Evolutionary conservation across 2,797 vertebrate genomes (phyloP).

Genomic region (Pseudopleuronectes americanus): DNA sequence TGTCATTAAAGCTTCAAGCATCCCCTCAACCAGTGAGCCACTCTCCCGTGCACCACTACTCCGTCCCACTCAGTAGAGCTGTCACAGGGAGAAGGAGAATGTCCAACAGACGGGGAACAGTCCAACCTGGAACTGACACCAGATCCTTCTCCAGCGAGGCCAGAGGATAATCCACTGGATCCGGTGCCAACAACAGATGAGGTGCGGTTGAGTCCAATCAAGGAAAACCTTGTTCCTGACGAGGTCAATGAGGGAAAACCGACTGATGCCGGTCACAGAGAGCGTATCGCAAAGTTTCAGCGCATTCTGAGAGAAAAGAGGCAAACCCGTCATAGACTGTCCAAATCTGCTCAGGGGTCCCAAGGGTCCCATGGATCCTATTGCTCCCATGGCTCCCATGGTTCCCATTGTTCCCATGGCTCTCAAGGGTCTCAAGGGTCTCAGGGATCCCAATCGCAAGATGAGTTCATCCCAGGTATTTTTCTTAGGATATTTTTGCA

Average conservation of each 20-base stretch:
- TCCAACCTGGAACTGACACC: slow-evolving; percentile 53
- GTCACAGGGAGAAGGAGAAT: slow-evolving; percentile 56
- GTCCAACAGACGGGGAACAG: slow-evolving; percentile 51
- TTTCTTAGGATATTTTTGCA: slow-evolving; percentile 3
- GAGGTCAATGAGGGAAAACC: slow-evolving; percentile 38
- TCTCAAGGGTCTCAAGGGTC: slow-evolving; percentile 81
- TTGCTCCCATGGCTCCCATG: no score
- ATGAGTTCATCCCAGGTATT: slow-evolving; percentile 85
- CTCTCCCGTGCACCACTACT: slow-evolving; percentile 64
- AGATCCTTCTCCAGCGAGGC: slow-evolving; percentile 47
- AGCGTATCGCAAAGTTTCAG: slow-evolving; percentile 94
- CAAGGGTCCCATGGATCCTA: slow-evolving; percentile 84
- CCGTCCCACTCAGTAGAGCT: slow-evolving; percentile 64
- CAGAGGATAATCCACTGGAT: slow-evolving; percentile 11
- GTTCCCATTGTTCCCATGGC: slow-evolving; percentile 6
- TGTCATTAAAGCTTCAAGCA: slow-evolving; percentile 60
- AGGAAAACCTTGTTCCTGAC: slow-evolving; percentile 55
- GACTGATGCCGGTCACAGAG: slow-evolving; percentile 87
- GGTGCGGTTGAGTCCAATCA: slow-evolving; percentile 63
- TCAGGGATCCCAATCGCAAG: slow-evolving; percentile 86
- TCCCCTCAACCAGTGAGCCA: slow-evolving; percentile 62
- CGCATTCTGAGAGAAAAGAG: slow-evolving; percentile 93
- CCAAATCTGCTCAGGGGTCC: slow-evolving; percentile 87
- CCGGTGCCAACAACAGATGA: slow-evolving; percentile 44
- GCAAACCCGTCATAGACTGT: slow-evolving; percentile 87